Conservation (phyloP, 1,140 invertebrate species). For the Samia ricini region DNA sequence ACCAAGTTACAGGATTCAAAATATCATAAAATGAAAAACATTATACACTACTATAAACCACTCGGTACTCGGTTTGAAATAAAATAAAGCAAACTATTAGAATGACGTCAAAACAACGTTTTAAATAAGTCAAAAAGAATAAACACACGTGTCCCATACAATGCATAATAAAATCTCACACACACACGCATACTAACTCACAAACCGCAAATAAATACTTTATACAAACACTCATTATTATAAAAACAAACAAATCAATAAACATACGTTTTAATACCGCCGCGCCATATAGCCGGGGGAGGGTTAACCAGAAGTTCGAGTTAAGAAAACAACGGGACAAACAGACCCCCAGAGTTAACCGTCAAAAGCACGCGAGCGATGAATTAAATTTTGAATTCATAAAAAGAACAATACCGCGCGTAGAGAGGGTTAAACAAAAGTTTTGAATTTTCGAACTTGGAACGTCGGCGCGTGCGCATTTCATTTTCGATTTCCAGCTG, state of each 20-base stretch:
- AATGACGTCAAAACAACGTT: background rate
- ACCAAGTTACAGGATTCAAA: no score
- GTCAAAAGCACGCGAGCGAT: slow-evolving; percentile 23
- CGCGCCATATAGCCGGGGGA: background rate
- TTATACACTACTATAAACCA: no score
- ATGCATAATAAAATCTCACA: slow-evolving; percentile 7
- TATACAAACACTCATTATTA: slow-evolving; percentile 18
- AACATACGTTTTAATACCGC: slow-evolving; percentile 10
- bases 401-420: slow-evolving; percentile 24
- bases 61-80: no score
- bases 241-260: slow-evolving; percentile 26
- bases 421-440: slow-evolving; percentile 17
- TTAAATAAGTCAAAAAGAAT: background rate
- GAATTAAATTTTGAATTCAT: slow-evolving; percentile 29
- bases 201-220: background rate
- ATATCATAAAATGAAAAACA: no score
- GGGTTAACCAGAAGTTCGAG: slow-evolving; percentile 12
- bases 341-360: slow-evolving; percentile 16
- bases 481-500: slow-evolving; percentile 1
- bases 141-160: background rate
- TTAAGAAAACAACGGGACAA: slow-evolving; percentile 14
- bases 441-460: slow-evolving; percentile 20
- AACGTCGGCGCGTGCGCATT: slow-evolving; percentile 9
- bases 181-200: background rate
- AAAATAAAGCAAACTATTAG: background rate